Base-by-base conservation (phyloP, 2,888 invertebrate genomes). In the Amaurobius ferox region DNA sequence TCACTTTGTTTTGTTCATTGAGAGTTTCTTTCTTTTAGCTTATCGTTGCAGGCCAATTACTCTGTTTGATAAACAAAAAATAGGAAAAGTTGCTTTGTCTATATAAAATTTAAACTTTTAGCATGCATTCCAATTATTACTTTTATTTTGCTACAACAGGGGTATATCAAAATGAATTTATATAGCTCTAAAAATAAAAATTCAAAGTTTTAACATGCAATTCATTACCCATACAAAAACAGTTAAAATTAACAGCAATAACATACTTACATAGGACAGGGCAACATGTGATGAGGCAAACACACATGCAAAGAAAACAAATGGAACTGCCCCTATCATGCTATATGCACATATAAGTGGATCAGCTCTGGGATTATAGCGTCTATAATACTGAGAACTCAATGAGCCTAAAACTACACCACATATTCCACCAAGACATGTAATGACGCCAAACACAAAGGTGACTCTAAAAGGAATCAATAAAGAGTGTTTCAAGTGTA, bases 271-370 rank as follows among this genome's bases (percentile, higher is more conserved):
- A 92, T 95, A 98, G 90, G 97, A 95, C 81, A 94, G 91, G 72
- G 91, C 91, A 87, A 93, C 93, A 92, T 94, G 94, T 81, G 92
- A 92, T 89, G 93, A 92, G 64, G 97, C 95, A 87, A 95, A 91
- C 72, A 96, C 91, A 79, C 96, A 93, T 3, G 96, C 95, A 86
- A 95, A 91, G 92, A 95, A 98, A 78, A 98, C 94, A 91, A 98
- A 93, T 39, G 99, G 99, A 62, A 96, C 94, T 88, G 97, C 97
- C 78, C 94, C 90, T 62, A 98, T 92, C 87, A 99, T 93, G 77
- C 98, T 99, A 90, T 94, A 92, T 26, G 96, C 98, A 93, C 99
- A 99, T 88, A 99, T 94, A 77, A 96, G 92, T 77, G 98, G 97
- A 93, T 99, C 99, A 89, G 95, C 94, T 13, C 66, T 70, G 68